Percentiles rank a stretch among this genome's conserved stretches.
These are phyloP conservation scores for Microplitis demolitor DNA, from an alignment of 1,140 invertebrate species.

Conservation along the genomic window DNA sequence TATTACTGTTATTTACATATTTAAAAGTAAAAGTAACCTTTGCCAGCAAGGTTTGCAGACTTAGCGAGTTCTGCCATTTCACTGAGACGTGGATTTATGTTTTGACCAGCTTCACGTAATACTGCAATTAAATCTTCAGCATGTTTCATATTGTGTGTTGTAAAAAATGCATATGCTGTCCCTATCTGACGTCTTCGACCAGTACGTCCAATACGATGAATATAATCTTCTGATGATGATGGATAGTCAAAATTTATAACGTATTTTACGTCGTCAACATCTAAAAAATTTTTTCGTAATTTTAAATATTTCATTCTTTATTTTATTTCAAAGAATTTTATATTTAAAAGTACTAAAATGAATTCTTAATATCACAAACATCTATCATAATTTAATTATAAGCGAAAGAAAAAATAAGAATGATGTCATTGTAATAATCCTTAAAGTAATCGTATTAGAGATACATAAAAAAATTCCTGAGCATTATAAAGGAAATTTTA, in stretches of 20 bases:
- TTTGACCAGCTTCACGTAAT: conserved; percentile 74
- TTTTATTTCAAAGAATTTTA: background rate
- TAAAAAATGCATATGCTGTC: conserved; percentile 86
- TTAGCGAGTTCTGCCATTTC: conserved; percentile 61
- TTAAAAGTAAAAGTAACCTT: conserved; percentile 40
- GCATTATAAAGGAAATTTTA: no score
- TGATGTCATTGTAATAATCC: background rate
- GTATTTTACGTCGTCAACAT: conserved; percentile 85
- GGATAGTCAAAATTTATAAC: conserved; percentile 89
- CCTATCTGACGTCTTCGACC: conserved; percentile 74
- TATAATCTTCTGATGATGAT: conserved; percentile 81
- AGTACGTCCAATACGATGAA: conserved; percentile 84
- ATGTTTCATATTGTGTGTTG: conserved; percentile 71
- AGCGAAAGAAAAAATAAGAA: background rate
- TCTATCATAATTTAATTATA: no score
- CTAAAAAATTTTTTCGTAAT: conserved; percentile 52
- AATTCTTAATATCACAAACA: no score
- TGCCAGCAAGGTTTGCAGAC: conserved; percentile 44
- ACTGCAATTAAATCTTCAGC: conserved; percentile 72
- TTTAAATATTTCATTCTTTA: background rate
- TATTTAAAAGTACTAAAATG: background rate
- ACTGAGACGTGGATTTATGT: conserved; percentile 66
- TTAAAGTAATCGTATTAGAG: no score
- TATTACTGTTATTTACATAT: conserved; percentile 12
- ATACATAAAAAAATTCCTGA: no score